Conservation (phyloP, 2,888 invertebrate species). For the Clepsis dumicolana region DNA sequence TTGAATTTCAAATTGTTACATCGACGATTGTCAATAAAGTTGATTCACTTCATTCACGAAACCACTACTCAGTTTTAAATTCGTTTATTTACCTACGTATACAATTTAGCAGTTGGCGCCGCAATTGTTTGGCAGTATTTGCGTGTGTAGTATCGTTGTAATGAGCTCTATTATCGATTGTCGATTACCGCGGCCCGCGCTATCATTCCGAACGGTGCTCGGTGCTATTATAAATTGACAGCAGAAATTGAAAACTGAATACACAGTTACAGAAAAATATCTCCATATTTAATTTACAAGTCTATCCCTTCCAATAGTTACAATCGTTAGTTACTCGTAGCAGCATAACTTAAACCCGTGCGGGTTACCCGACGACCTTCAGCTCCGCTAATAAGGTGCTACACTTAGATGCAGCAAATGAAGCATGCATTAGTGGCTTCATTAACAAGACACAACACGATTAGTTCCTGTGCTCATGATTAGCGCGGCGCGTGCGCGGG, state of each 20-base stretch:
- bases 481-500: constrained; percentile 10
- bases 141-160: constrained; percentile 7
- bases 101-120: not conserved
- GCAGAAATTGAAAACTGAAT: not conserved
- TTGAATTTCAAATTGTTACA: constrained; percentile 56
- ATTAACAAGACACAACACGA: constrained; percentile 10
- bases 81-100: constrained; percentile 18
- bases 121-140: not conserved
- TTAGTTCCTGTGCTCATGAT: not conserved
- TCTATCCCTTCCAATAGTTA: not conserved
- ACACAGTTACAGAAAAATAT: not conserved
- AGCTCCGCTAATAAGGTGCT: not conserved
- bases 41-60: constrained; percentile 48
- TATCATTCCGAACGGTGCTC: constrained; percentile 3
- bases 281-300: not conserved
- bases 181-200: constrained; percentile 28
- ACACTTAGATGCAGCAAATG: not conserved
- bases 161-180: constrained; percentile 30
- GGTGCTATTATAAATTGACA: constrained; percentile 13
- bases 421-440: constrained; percentile 10
- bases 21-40: constrained; percentile 55
- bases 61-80: constrained; percentile 14
- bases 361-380: not conserved
- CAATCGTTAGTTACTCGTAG: not conserved
- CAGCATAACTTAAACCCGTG: not conserved